Conservation (phyloP, 2,113 vertebrate genomes). For the Azemiops feae region DNA sequence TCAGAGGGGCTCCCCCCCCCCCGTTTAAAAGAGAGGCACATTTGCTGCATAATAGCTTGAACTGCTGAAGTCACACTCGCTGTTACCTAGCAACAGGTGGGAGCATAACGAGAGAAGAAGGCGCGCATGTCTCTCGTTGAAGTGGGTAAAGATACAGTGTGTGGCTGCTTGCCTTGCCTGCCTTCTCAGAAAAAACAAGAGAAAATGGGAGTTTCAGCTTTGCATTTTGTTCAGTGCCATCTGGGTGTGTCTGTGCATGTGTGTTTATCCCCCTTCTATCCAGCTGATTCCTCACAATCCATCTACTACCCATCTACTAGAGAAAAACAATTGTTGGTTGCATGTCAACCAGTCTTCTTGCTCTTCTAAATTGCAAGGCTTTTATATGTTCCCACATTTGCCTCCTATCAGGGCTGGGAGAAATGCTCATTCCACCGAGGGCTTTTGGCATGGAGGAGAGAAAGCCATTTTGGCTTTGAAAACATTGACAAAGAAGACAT, state of each 20-base stretch:
- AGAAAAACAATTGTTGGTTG: not conserved
- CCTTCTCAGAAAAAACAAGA: conserved; percentile 37
- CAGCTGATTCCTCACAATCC: not conserved
- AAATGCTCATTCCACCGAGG: not conserved
- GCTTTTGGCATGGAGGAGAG: too few relatives aligned
- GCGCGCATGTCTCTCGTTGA: conserved; percentile 56
- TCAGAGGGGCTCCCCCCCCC: conserved; percentile 37
- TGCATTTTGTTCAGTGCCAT: not conserved
- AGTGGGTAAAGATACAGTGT: conserved; percentile 54
- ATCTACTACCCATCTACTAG: not conserved
- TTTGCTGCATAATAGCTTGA: conserved; percentile 41
- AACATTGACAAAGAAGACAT: not conserved
- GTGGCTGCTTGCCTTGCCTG: conserved; percentile 39
- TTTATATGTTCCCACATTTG: not conserved
- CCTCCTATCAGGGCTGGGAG: not conserved
- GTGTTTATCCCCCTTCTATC: not conserved
- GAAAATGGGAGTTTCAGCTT: not conserved
- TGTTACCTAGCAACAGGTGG: conserved; percentile 61
- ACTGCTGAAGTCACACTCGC: conserved; percentile 37
- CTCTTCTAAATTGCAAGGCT: not conserved
- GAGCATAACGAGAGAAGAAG: conserved; percentile 54
- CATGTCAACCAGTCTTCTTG: not conserved
- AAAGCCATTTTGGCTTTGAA: not conserved
- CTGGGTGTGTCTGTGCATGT: not conserved
- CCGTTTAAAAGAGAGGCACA: conserved; percentile 44